phyloP scores from a whole-genome alignment of 2,797 vertebrate species.

The Threskiornis aethiopicus region DNA sequence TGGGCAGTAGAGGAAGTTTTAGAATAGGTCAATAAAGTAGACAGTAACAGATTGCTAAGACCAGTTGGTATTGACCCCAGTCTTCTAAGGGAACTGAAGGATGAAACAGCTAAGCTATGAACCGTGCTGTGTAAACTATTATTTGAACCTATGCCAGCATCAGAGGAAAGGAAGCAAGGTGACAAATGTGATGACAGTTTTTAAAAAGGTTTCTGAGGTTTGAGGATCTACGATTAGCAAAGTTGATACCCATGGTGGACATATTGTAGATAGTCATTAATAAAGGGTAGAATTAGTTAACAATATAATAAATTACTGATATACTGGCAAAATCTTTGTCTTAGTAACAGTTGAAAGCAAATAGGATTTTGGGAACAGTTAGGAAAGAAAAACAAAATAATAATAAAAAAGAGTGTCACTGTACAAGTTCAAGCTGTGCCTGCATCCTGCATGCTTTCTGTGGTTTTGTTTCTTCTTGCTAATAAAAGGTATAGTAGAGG shows the following conservation, averaged over 20 bases:
- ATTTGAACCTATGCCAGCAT: background rate
- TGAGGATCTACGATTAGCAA: background rate
- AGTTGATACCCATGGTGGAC: background rate
- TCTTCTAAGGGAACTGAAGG: slow-evolving; percentile 20
- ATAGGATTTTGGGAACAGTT: background rate
- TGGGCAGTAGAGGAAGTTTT: background rate
- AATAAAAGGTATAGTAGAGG: background rate
- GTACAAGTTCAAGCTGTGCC: background rate
- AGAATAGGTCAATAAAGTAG: background rate
- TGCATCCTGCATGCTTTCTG: background rate
- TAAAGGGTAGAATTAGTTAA: background rate
- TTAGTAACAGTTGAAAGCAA: background rate
- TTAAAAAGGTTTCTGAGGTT: background rate
- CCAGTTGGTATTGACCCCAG: slow-evolving; percentile 7
- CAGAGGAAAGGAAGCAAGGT: background rate
- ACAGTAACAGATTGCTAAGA: slow-evolving; percentile 33
- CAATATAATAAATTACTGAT: background rate
- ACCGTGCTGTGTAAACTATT: background rate
- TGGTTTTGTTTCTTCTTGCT: background rate
- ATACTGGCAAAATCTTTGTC: background rate
- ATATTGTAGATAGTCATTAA: background rate
- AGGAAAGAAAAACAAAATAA: background rate
- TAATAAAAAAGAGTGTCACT: background rate
- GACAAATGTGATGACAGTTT: background rate
- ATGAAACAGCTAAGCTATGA: slow-evolving; percentile 19